phyloP scores from a whole-genome alignment of 2,888 invertebrate genomes.

The Erpobdella octoculata region DNA sequence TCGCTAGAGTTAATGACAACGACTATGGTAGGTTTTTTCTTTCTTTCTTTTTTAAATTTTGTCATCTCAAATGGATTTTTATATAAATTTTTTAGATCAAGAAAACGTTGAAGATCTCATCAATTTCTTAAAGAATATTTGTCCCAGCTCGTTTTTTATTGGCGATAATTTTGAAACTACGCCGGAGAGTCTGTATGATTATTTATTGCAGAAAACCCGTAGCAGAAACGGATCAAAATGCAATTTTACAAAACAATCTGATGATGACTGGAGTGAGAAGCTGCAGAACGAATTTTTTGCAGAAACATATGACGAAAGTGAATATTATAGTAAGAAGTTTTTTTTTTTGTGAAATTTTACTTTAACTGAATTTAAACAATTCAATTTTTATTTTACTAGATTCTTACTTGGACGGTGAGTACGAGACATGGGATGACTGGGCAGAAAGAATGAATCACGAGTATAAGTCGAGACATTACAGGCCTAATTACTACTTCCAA shows the following conservation, averaged over 20 bases:
- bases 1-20: background rate
- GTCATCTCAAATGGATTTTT: background rate
- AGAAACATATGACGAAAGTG: background rate
- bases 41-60: background rate
- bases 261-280: background rate
- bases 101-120: background rate
- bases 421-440: conserved; percentile 18
- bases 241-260: no score
- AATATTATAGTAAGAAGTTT: no score
- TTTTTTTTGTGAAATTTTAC: no score
- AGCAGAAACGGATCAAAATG: background rate
- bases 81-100: background rate
- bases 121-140: background rate
- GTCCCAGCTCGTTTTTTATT: background rate
- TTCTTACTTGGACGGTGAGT: background rate
- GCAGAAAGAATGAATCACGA: conserved; percentile 6
- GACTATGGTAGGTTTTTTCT: background rate
- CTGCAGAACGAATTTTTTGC: background rate
- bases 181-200: background rate
- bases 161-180: background rate
- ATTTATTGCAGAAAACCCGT: background rate
- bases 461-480: background rate
- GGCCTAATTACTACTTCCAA: background rate
- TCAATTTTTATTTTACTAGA: no score
- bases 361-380: no score